Evolutionary conservation across 2,113 vertebrate species (phyloP).

Genomic region (Cavia porcellus): DNA sequence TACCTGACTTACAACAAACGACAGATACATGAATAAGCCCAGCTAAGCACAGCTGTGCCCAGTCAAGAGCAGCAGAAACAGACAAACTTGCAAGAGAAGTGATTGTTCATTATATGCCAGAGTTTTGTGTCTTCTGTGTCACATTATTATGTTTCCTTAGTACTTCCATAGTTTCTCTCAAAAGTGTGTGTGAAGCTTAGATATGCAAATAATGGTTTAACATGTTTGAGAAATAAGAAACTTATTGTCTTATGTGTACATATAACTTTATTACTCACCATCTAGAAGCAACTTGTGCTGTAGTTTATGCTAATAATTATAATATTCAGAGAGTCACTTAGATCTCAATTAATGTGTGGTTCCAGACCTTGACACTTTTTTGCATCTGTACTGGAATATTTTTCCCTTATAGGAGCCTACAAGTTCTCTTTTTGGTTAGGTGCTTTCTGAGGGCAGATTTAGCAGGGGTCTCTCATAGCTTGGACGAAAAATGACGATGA

Average conservation of each 20-base stretch:
- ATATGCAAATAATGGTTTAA: neutral
- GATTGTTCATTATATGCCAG: neutral
- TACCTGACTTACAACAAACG: neutral
- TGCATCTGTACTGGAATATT: neutral
- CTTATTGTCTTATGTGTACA: neutral
- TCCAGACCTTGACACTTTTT: neutral
- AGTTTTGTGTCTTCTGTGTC: neutral
- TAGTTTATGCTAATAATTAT: neutral
- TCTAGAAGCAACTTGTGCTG: neutral
- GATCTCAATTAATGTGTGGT: neutral
- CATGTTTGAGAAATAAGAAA: neutral
- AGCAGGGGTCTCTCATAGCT: neutral
- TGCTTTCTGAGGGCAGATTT: conserved; percentile 3
- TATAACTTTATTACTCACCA: neutral
- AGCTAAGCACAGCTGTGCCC: neutral
- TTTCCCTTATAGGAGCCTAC: neutral
- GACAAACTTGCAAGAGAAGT: neutral
- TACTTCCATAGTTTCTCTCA: neutral
- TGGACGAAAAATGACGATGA: conserved; percentile 55
- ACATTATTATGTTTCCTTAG: neutral
- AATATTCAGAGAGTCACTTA: neutral
- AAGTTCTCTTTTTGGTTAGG: neutral
- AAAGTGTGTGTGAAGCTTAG: neutral
- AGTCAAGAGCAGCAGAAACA: neutral
- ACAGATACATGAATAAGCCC: neutral